These are phyloP conservation scores for Sarcophaga variegata DNA, from an alignment of 2,888 invertebrate species.

Conservation along the genomic window DNA sequence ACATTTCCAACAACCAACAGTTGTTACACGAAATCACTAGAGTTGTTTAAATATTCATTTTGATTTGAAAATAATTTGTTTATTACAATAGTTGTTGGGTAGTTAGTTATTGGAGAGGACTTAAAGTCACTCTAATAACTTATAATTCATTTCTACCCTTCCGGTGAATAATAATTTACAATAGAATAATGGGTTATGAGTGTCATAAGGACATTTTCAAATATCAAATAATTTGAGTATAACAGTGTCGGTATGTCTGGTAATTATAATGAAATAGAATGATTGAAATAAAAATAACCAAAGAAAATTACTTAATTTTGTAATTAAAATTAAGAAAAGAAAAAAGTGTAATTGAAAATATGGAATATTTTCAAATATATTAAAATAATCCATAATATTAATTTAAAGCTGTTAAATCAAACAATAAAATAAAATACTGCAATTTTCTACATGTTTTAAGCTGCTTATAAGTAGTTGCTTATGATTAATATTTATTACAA, in stretches of 20 bases:
- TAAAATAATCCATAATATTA: no score
- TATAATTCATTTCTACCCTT: conserved; percentile 17
- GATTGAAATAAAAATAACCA: not conserved
- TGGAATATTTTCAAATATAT: no score
- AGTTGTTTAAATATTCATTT: not conserved
- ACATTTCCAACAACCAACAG: not conserved
- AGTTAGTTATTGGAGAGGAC: conserved; percentile 6
- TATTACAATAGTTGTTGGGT: conserved; percentile 51
- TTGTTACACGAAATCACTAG: not conserved
- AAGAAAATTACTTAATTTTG: no score
- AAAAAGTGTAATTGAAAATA: no score
- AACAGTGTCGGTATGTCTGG: not conserved
- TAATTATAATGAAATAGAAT: conserved; percentile 23
- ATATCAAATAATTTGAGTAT: conserved; percentile 13
- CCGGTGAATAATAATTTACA: conserved; percentile 51
- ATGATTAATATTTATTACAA: no score
- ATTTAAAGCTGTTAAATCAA: no score
- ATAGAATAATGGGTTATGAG: conserved; percentile 2
- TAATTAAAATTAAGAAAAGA: no score
- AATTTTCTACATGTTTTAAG: no score
- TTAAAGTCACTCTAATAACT: not conserved
- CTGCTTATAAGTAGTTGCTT: no score
- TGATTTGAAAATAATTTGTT: conserved; percentile 37
- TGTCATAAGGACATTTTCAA: not conserved
- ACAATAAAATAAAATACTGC: no score